These are phyloP conservation scores for Rhodinocichla rosea DNA, from an alignment of 2,113 vertebrate genomes.

Conservation along the genomic window DNA sequence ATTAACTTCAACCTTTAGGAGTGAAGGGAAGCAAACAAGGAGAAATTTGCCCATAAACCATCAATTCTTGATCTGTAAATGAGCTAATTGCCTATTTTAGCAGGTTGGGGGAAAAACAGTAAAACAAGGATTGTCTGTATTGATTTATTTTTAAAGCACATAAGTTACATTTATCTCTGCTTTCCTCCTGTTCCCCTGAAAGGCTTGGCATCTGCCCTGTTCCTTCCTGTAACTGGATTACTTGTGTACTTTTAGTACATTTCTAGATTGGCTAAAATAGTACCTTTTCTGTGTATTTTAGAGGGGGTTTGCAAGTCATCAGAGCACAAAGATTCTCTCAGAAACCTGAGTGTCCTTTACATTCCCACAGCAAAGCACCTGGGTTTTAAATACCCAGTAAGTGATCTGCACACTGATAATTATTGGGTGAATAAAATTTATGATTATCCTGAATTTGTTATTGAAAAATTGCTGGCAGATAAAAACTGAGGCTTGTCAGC, in stretches of 20 bases:
- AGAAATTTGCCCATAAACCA: neutral
- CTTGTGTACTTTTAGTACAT: neutral
- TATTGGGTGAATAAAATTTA: neutral
- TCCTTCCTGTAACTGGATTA: conserved; percentile 49
- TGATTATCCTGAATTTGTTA: neutral
- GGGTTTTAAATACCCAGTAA: neutral
- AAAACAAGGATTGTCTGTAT: conserved; percentile 24
- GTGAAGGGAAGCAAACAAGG: neutral
- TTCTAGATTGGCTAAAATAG: conserved; percentile 12
- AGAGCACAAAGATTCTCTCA: conserved; percentile 2
- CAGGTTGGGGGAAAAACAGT: neutral
- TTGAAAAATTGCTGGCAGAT: neutral
- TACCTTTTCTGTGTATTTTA: neutral
- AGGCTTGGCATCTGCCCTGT: conserved; percentile 17
- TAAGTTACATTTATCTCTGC: conserved; percentile 18
- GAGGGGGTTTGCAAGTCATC: neutral
- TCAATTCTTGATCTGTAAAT: conserved; percentile 2
- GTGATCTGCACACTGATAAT: neutral
- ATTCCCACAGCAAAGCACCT: neutral
- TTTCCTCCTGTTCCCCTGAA: neutral
- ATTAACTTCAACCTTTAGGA: conserved; percentile 4
- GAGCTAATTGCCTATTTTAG: conserved; percentile 11
- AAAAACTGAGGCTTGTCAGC: neutral
- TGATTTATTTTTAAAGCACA: conserved; percentile 32
- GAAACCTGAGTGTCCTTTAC: neutral